Conservation (phyloP, 2,797 vertebrate species). For the Ispidina lecontei region DNA sequence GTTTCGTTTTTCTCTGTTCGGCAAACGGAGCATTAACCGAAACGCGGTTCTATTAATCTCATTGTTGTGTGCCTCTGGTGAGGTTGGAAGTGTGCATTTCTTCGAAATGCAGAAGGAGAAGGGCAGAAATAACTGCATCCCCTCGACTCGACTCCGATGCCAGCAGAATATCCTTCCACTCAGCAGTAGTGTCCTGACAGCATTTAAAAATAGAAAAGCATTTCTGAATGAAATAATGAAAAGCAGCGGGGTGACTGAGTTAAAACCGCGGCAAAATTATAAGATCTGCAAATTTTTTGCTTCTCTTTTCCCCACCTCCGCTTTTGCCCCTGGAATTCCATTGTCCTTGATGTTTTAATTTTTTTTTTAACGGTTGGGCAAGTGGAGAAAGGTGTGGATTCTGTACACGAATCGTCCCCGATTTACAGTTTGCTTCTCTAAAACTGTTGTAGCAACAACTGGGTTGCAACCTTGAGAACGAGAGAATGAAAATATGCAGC, state of each 20-base stretch:
- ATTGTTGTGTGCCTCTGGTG: neutral
- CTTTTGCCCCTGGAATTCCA: neutral
- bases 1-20: neutral
- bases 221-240: neutral
- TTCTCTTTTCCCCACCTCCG: neutral
- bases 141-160: neutral
- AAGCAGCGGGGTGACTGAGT: neutral
- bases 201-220: neutral
- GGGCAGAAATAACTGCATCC: neutral
- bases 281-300: neutral
- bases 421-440: neutral
- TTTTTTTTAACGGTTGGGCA: neutral
- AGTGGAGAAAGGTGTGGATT: neutral
- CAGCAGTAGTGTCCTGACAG: neutral
- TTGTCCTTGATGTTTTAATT: constrained; percentile 25
- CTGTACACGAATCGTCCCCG: neutral
- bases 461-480: neutral
- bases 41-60: neutral
- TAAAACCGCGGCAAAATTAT: neutral
- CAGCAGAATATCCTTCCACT: neutral
- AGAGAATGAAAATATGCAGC: neutral
- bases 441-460: constrained; percentile 17
- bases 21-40: too few species aligned
- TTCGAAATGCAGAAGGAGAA: neutral
- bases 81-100: neutral